A percentile compares a stretch with the other conserved stretches of the same genome.
These are phyloP conservation scores for Frieseomelitta varia DNA, from an alignment of 1,140 invertebrate genomes.

Conservation along the genomic window DNA sequence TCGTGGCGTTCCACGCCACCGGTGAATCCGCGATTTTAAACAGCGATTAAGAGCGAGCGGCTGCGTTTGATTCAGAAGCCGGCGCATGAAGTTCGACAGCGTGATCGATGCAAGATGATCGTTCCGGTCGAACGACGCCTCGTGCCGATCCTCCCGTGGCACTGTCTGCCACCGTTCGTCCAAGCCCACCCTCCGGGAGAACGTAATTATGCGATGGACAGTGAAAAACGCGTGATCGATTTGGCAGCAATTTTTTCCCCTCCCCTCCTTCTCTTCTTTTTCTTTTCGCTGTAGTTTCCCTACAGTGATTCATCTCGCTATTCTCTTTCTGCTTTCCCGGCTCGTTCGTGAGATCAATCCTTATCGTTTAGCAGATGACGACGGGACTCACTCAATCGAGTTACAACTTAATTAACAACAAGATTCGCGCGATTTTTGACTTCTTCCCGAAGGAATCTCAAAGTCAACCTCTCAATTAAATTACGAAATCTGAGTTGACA, in stretches of 20 bases:
- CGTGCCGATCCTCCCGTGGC: neutral
- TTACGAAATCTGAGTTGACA: too few species aligned
- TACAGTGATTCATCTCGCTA: too few species aligned
- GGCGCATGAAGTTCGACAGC: neutral
- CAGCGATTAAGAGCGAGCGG: slow-evolving; percentile 11
- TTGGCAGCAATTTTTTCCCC: too few species aligned
- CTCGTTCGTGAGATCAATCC: too few species aligned
- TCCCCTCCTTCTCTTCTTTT: neutral
- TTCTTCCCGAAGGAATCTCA: too few species aligned
- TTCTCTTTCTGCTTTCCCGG: too few species aligned
- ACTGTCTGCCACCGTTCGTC: slow-evolving; percentile 3
- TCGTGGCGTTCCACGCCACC: neutral
- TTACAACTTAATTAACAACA: too few species aligned
- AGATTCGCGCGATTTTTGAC: too few species aligned
- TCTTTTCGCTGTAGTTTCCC: too few species aligned
- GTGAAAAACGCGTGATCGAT: slow-evolving; percentile 6
- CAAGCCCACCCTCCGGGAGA: neutral
- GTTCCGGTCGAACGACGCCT: slow-evolving; percentile 4
- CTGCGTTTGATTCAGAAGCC: neutral
- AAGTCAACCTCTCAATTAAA: too few species aligned
- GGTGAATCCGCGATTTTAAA: neutral
- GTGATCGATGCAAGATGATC: slow-evolving; percentile 19
- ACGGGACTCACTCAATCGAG: too few species aligned
- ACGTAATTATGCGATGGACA: neutral
- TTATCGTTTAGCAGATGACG: too few species aligned